phyloP scores from a whole-genome alignment of 2,797 vertebrate genomes.

The Phrynocephalus guinanensis region DNA sequence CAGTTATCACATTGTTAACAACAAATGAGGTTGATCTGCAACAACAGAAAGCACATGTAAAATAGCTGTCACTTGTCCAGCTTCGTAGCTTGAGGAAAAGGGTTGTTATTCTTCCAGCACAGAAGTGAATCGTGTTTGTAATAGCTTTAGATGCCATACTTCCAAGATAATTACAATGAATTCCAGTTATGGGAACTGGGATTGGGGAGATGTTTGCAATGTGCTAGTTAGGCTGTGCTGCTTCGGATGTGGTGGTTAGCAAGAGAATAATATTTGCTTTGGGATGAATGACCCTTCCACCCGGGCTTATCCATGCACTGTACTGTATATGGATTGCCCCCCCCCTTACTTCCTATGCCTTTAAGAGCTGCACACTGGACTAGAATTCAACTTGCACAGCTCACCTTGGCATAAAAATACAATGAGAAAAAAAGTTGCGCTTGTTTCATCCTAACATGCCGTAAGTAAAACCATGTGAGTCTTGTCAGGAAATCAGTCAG shows the following conservation, averaged over 20 bases:
- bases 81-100: constrained; percentile 26
- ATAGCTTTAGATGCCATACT: constrained; percentile 12
- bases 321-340: constrained; percentile 6
- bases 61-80: constrained; percentile 16
- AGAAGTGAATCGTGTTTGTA: constrained; percentile 7
- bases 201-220: neutral
- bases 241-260: neutral
- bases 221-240: neutral
- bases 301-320: neutral
- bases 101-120: neutral
- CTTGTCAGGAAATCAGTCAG: neutral
- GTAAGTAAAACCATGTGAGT: neutral
- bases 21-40: neutral
- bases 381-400: neutral
- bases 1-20: constrained; percentile 31
- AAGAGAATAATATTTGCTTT: neutral
- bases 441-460: neutral
- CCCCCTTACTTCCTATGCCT: neutral
- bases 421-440: neutral
- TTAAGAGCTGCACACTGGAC: constrained; percentile 2
- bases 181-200: fast-evolving
- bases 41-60: constrained; percentile 8
- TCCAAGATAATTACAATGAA: constrained; percentile 24
- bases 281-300: neutral
- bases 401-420: neutral